Evolutionary conservation across 1,140 invertebrate genomes (phyloP).

Genomic region (Halesus radiatus): DNA sequence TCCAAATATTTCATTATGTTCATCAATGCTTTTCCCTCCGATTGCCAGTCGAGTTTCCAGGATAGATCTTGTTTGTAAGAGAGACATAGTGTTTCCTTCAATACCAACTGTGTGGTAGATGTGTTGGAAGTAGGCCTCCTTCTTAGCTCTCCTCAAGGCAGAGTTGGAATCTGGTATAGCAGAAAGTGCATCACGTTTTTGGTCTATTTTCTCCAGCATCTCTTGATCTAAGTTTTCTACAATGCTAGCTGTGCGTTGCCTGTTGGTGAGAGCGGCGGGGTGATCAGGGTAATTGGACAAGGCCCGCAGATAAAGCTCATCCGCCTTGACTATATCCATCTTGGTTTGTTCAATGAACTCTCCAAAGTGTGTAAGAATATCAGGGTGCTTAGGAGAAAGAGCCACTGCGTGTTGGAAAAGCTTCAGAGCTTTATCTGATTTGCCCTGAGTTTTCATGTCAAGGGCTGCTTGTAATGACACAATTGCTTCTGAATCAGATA

Average conservation of each 20-base stretch:
- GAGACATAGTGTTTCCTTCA: conserved; percentile 96
- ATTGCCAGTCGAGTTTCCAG: conserved; percentile 94
- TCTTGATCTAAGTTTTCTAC: conserved; percentile 92
- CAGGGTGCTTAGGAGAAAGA: conserved; percentile 91
- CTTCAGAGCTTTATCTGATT: conserved; percentile 88
- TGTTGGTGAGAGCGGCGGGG: conserved; percentile 83
- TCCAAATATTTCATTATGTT: conserved; percentile 97
- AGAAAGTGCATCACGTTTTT: conserved; percentile 86
- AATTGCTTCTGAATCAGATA: conserved; percentile 78
- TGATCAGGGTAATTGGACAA: conserved; percentile 88
- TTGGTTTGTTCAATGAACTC: conserved; percentile 92
- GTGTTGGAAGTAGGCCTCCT: conserved; percentile 95
- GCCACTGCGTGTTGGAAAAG: conserved; percentile 92
- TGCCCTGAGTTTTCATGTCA: conserved; percentile 86
- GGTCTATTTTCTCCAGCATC: conserved; percentile 85
- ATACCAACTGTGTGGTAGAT: conserved; percentile 98
- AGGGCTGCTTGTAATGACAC: conserved; percentile 86
- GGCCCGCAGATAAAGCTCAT: conserved; percentile 89
- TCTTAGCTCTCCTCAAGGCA: conserved; percentile 88
- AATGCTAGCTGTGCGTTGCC: conserved; percentile 86
- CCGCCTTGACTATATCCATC: conserved; percentile 89
- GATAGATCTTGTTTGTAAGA: conserved; percentile 93
- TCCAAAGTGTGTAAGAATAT: conserved; percentile 93
- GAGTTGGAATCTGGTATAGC: conserved; percentile 85
- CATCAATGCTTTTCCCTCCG: conserved; percentile 93